A percentile compares a stretch with the other conserved stretches of the same genome.
Evolutionary conservation across 2,888 invertebrate species (phyloP).

Genomic region (Rhimphoctona megacephalus): DNA sequence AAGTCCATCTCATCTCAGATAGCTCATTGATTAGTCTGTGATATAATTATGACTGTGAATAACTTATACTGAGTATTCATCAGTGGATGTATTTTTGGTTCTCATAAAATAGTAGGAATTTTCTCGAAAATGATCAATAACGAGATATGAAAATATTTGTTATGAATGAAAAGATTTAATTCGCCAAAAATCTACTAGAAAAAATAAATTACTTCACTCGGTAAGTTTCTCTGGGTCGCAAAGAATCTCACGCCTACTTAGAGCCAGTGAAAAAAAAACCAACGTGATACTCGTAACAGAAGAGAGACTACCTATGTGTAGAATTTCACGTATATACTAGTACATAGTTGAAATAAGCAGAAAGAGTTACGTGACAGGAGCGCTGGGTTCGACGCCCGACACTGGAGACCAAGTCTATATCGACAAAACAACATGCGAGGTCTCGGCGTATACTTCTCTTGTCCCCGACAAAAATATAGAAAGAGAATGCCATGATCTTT

Average conservation of each 20-base stretch:
- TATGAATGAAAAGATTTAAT: background rate
- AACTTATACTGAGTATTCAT: background rate
- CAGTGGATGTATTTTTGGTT: background rate
- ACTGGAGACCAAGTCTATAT: conserved; percentile 64
- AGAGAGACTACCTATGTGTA: conserved; percentile 10
- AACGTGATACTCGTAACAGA: conserved; percentile 20
- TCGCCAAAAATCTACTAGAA: background rate
- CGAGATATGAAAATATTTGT: background rate
- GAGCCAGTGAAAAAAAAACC: conserved; percentile 11
- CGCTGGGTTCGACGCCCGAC: conserved; percentile 74
- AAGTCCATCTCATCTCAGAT: conserved; percentile 23
- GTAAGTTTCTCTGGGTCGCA: conserved; percentile 1
- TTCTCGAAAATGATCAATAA: background rate
- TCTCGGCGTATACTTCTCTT: conserved; percentile 39
- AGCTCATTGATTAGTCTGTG: conserved; percentile 23
- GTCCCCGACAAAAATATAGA: conserved; percentile 51
- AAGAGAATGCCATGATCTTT: conserved; percentile 34
- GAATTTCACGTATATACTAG: conserved; percentile 1
- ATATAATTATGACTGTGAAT: background rate
- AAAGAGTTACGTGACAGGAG: conserved; percentile 76
- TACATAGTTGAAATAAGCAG: conserved; percentile 44
- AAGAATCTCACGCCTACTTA: conserved; percentile 10
- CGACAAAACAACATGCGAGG: conserved; percentile 78
- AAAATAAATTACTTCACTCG: background rate
- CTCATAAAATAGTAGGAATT: background rate